phyloP scores from a whole-genome alignment of 1,140 invertebrate species.

The Pseudomyrmex flavicornis region DNA sequence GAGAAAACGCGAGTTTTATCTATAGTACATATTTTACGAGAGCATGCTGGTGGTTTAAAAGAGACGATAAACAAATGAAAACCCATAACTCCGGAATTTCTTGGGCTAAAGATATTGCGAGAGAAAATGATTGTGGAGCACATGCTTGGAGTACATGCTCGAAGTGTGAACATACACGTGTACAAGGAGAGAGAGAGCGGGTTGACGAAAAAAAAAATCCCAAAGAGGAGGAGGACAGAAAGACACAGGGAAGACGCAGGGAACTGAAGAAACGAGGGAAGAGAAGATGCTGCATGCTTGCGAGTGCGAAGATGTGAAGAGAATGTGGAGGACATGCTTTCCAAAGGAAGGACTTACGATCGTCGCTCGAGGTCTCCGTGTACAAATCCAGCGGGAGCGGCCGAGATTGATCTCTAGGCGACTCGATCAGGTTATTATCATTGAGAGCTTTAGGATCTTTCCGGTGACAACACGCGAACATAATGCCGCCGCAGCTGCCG shows the following conservation, averaged over 20 bases:
- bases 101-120: background rate
- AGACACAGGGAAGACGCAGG: background rate
- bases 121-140: background rate
- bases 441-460: constrained; percentile 88
- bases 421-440: constrained; percentile 85
- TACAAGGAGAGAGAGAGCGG: background rate
- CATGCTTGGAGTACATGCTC: background rate
- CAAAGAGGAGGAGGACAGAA: too few relatives aligned
- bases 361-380: constrained; percentile 83
- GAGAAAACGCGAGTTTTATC: too few relatives aligned
- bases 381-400: constrained; percentile 86
- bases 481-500: constrained; percentile 92
- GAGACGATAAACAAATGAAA: background rate
- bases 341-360: constrained; percentile 83
- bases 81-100: background rate
- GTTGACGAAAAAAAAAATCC: background rate
- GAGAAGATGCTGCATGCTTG: background rate
- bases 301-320: constrained; percentile 52
- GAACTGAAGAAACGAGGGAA: background rate
- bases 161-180: too few relatives aligned
- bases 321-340: constrained; percentile 68
- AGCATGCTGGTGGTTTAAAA: background rate
- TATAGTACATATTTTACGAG: too few relatives aligned
- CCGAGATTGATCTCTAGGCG: constrained; percentile 88
- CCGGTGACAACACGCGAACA: constrained; percentile 95